Base-by-base conservation (phyloP, 2,888 invertebrate species). In the Athalia rosae region DNA sequence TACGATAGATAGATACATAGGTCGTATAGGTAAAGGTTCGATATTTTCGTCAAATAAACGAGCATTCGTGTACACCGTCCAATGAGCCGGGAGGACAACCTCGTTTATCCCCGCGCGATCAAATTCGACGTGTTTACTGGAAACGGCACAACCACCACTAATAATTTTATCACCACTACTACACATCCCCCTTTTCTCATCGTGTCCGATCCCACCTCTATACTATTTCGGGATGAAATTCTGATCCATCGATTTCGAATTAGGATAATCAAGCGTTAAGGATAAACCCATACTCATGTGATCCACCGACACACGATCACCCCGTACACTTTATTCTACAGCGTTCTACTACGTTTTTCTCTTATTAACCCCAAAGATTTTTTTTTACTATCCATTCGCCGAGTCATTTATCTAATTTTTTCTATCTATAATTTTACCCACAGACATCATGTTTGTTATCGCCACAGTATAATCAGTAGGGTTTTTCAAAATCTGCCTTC, bases 111-210 rank as follows among this genome's bases (percentile, higher is more conserved):
- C 45, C 4, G 28, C 28, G 28, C 64, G 64, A 64, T 64, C 64
- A 64, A 64, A 64, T 64, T 64, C 64, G n/a, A n/a, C n/a, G 64
- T 64, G 64, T 64, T 64, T 64, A 64, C 64, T 47, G 47, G n/a
- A 13, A 64, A 9, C 45, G 11, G 4, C 64, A 45, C 47, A 28
- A 28, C 28, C 28, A 28, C 28, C 28, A 28, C 28, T 28, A 28
- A 28, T 28, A 28, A 28, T 28, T 28, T 28, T 28, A 28, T 28
- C 53, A 7, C 53, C 53, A 11, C 53, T 11, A 53, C n/a, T 4
- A 53, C 53, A 11, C n/a, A 11, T 11, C 7, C 8, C 11, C 50
- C 50, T 9, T 50, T 50, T 50, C 50, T 50, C 50, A 50, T 50
- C 50, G 7, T 50, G 7, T 50, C 11, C 7, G 11, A 67, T 66